A percentile compares a stretch with the other conserved stretches of the same genome.
Conservation (phyloP, 2,888 invertebrate genomes). For the Cephus pygmeus region DNA sequence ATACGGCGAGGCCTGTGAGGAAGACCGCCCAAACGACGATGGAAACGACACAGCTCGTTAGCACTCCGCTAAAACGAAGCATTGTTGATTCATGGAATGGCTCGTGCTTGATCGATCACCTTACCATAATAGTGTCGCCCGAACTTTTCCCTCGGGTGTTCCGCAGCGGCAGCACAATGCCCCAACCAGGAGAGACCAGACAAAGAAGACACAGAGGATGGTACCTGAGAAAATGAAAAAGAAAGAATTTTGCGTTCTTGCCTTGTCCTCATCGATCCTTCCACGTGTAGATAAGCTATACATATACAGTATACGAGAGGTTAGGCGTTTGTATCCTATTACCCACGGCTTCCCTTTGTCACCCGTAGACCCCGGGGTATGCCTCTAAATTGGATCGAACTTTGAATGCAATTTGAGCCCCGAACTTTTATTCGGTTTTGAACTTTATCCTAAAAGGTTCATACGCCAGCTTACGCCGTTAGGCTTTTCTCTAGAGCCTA, state of each 20-base stretch:
- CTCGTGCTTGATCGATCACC: conserved; percentile 5
- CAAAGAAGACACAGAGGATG: conserved; percentile 45
- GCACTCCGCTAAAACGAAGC: conserved; percentile 66
- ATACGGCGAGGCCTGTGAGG: conserved; percentile 70
- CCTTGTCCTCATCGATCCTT: neutral
- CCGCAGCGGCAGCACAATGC: conserved; percentile 57
- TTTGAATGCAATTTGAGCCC: neutral
- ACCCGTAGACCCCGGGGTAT: neutral
- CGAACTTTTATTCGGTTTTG: neutral
- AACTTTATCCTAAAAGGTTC: neutral
- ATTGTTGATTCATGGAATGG: neutral
- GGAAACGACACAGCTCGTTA: conserved; percentile 71
- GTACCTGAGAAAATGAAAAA: conserved; percentile 39
- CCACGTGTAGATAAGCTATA: neutral
- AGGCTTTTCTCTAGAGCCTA: neutral
- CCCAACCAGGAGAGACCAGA: conserved; percentile 52
- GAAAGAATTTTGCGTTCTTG: conserved; percentile 18
- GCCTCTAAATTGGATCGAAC: neutral
- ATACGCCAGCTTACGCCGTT: neutral
- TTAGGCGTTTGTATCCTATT: neutral
- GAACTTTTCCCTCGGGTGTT: conserved; percentile 49
- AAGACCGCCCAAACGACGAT: conserved; percentile 73
- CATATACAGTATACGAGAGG: neutral
- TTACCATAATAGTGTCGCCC: conserved; percentile 57
- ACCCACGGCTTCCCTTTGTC: neutral